Percentiles rank a stretch among this genome's conserved stretches.
These are phyloP conservation scores for Cossypha heuglini DNA, from an alignment of 2,797 vertebrate genomes.

Conservation along the genomic window DNA sequence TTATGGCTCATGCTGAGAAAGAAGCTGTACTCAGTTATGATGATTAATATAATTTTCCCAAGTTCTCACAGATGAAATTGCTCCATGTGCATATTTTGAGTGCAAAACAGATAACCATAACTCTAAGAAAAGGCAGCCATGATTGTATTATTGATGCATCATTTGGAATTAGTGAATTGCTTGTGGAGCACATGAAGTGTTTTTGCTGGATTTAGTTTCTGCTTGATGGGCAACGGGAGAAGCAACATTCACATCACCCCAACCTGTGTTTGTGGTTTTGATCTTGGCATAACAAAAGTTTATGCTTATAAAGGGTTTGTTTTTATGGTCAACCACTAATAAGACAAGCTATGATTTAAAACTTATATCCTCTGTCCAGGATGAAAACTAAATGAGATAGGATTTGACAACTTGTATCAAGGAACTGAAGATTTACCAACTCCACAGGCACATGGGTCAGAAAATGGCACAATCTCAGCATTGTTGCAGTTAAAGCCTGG, in stretches of 20 bases:
- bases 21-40: conserved; percentile 72
- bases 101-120: conserved; percentile 67
- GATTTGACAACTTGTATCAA: background rate
- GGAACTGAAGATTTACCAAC: conserved; percentile 17
- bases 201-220: conserved; percentile 35
- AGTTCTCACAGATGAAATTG: conserved; percentile 69
- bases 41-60: conserved; percentile 72
- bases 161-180: conserved; percentile 51
- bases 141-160: conserved; percentile 50
- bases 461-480: background rate
- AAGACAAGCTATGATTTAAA: conserved; percentile 15
- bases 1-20: conserved; percentile 75
- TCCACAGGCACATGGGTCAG: background rate
- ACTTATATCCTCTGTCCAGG: background rate
- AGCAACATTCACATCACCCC: background rate
- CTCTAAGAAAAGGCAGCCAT: conserved; percentile 52
- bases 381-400: background rate
- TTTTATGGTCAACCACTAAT: background rate
- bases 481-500: background rate
- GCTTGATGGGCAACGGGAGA: background rate
- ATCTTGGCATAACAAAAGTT: background rate
- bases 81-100: conserved; percentile 71
- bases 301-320: background rate
- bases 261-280: background rate
- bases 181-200: conserved; percentile 1